Evolutionary conservation across 2,888 invertebrate genomes (phyloP).

Genomic region (Poecilus cupreus): DNA sequence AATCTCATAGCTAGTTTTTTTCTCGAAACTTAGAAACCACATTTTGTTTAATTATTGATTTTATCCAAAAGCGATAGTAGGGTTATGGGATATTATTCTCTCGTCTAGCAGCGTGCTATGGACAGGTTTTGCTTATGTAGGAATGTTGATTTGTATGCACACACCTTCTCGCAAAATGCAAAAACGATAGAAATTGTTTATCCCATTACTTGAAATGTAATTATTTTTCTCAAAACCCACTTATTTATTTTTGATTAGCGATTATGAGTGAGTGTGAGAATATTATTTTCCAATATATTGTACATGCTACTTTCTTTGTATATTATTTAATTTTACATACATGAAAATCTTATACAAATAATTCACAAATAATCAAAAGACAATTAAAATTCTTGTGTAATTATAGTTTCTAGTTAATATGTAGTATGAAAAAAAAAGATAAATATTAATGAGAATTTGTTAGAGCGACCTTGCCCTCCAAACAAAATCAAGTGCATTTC

Average conservation of each 20-base stretch:
- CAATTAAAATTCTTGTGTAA: background rate
- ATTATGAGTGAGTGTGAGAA: slow-evolving; percentile 1
- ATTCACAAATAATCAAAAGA: background rate
- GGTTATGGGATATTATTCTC: slow-evolving; percentile 19
- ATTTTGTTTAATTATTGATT: slow-evolving; percentile 31
- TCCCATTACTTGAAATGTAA: background rate
- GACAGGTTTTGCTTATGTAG: slow-evolving; percentile 21
- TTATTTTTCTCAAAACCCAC: slow-evolving; percentile 24
- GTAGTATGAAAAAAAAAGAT: background rate
- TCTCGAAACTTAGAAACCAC: slow-evolving; percentile 25
- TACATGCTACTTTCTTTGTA: background rate
- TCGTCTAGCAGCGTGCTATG: background rate
- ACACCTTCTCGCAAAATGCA: slow-evolving; percentile 9
- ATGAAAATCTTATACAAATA: background rate
- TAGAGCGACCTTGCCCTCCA: slow-evolving; percentile 40
- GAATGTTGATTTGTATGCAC: slow-evolving; percentile 26
- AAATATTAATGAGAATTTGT: slow-evolving; percentile 11
- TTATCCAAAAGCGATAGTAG: slow-evolving; percentile 18
- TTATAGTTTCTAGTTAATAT: background rate
- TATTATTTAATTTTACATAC: background rate
- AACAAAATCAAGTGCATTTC: slow-evolving; percentile 41
- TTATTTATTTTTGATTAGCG: background rate
- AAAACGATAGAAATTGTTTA: slow-evolving; percentile 14
- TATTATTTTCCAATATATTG: background rate
- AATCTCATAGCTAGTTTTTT: slow-evolving; percentile 31